Percentiles rank a stretch among this genome's conserved stretches.
These are phyloP conservation scores for Calvadosia cruxmelitensis DNA, from an alignment of 30 jellyfish, hydroid and myxozoan genomes.

Conservation along the genomic window DNA sequence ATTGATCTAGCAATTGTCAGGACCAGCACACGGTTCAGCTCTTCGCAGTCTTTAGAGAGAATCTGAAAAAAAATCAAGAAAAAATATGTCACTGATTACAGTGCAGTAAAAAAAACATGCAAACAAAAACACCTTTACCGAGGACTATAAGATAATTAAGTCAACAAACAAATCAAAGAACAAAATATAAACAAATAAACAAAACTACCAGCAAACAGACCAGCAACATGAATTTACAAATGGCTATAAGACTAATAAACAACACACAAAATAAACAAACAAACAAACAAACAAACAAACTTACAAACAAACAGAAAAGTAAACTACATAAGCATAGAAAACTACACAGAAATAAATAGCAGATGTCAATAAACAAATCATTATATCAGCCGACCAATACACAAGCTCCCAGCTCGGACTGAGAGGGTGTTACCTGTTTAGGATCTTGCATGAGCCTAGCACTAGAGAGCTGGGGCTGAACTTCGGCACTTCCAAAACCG, in stretches of 20 bases:
- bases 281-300: neutral
- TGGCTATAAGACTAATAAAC: neutral
- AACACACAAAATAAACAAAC: neutral
- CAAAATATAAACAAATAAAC: too few species aligned
- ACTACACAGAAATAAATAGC: neutral
- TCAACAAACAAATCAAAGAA: too few species aligned
- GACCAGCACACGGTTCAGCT: conserved; percentile 67
- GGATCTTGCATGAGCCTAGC: conserved; percentile 65
- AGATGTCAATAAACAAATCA: neutral
- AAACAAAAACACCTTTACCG: too few species aligned
- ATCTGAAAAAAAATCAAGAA: conserved; percentile 23
- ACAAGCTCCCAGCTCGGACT: too few species aligned
- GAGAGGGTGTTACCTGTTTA: conserved; percentile 22
- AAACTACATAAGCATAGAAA: neutral
- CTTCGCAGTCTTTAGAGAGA: conserved; percentile 86
- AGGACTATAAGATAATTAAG: too few species aligned
- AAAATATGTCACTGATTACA: neutral
- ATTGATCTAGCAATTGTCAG: conserved; percentile 89
- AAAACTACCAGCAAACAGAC: too few species aligned
- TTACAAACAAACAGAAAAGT: neutral
- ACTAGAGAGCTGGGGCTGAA: conserved; percentile 82
- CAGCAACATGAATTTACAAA: too few species aligned
- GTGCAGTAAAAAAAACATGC: neutral
- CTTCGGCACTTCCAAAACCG: conserved; percentile 92
- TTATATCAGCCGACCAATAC: neutral